Conservation (phyloP, 1,140 invertebrate genomes). For the Plectrocnemia conspersa region DNA sequence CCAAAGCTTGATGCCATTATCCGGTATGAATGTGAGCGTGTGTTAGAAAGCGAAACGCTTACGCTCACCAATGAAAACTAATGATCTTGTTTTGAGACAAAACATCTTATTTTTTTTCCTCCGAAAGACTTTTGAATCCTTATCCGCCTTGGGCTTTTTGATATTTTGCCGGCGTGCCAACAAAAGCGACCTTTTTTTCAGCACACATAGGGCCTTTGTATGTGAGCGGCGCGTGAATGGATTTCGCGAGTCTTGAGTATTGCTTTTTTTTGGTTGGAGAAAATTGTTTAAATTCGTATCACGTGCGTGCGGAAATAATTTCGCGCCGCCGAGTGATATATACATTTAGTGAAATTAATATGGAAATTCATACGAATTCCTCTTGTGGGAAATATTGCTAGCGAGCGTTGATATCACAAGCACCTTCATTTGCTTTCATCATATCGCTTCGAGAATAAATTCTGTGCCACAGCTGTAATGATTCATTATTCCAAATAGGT, state of each 20-base stretch:
- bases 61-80: conserved; percentile 19
- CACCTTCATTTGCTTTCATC: too few species aligned
- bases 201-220: neutral
- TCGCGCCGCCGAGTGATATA: neutral
- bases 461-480: too few species aligned
- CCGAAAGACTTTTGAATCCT: neutral
- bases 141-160: neutral
- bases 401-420: neutral
- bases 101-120: conserved; percentile 4
- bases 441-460: too few species aligned
- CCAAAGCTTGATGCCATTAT: neutral
- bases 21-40: too few species aligned
- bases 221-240: neutral
- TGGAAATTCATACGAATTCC: neutral
- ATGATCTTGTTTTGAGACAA: conserved; percentile 10
- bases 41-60: too few species aligned
- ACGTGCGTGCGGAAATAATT: neutral
- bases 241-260: too few species aligned
- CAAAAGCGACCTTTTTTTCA: neutral
- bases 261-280: too few species aligned
- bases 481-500: too few species aligned
- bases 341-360: neutral
- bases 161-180: neutral
- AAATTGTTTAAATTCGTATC: too few species aligned
- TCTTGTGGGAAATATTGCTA: neutral